phyloP scores from a whole-genome alignment of 2,113 vertebrate species.

The Nyctibius bracteatus region DNA sequence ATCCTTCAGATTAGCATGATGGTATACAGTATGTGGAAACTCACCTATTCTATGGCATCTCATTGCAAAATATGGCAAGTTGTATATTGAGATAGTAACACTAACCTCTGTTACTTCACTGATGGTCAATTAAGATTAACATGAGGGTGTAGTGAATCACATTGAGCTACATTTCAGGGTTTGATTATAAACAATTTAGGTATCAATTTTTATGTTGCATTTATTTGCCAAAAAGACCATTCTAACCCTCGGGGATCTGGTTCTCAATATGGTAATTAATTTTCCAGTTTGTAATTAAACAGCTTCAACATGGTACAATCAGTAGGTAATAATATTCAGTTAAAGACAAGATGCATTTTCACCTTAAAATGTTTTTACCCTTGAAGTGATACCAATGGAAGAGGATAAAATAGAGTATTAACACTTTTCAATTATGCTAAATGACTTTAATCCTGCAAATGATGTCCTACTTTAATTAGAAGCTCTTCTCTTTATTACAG shows the following conservation, averaged over 20 bases:
- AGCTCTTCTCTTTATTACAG: slow-evolving; percentile 78
- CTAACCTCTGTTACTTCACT: slow-evolving; percentile 24
- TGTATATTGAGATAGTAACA: neutral
- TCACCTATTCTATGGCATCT: neutral
- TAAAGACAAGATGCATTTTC: slow-evolving; percentile 78
- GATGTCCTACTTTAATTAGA: slow-evolving; percentile 87
- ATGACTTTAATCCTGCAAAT: slow-evolving; percentile 89
- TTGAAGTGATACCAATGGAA: slow-evolving; percentile 79
- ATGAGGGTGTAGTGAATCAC: slow-evolving; percentile 61
- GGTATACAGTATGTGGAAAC: neutral
- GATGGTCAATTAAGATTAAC: slow-evolving; percentile 58
- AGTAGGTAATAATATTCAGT: slow-evolving; percentile 81
- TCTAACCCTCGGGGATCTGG: slow-evolving; percentile 64
- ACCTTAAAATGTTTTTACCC: slow-evolving; percentile 80
- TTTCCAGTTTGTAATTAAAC: slow-evolving; percentile 80
- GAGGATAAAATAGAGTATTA: slow-evolving; percentile 87
- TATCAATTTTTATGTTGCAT: slow-evolving; percentile 75
- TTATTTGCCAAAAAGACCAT: slow-evolving; percentile 73
- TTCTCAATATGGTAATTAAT: slow-evolving; percentile 76
- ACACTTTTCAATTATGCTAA: slow-evolving; percentile 88
- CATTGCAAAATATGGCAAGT: neutral
- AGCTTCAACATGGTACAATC: slow-evolving; percentile 73
- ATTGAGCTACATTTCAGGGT: slow-evolving; percentile 49
- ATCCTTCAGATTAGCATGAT: neutral
- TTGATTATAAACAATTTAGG: slow-evolving; percentile 62